Base-by-base conservation (phyloP, 2,888 invertebrate genomes). In the Laothoe populi region DNA sequence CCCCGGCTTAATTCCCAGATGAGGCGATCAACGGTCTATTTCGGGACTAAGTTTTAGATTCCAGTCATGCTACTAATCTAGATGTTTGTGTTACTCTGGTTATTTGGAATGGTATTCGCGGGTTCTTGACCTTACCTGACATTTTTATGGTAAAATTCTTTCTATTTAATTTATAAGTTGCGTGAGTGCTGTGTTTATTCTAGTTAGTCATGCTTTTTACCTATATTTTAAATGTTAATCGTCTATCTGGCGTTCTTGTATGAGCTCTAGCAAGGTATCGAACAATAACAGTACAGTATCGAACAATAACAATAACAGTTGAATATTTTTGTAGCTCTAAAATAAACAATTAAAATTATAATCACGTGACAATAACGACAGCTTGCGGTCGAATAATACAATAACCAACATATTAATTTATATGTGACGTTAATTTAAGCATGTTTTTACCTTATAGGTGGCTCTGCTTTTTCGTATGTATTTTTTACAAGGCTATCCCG, bases 1-100 rank as follows among this genome's bases (percentile, higher is more conserved):
- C 57, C 58, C 8, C 48, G 46, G 19, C 42, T 62, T 62, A 48
- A 58, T 62, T 59, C 31, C 16, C 48, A 48, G 62, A 62, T 62
- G 58, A 40, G 58, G 26, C 58, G 58, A 40, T 26, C 42, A 53
- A 53, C 13, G 24, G 24, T 62, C 62, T 62, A 62, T 62, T 62
- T 58, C 40, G 16, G 45, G 58, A 48, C 19, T 40, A 24, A 57
- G n/a, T 42, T 58, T 62, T 62, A 62, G 57, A 49, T 62, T 62
- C 62, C 60, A 61, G 26, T 31, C 42, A 19, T 23, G 53, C 49
- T 40, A 53, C 24, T 53, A 61, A 61, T 53, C 60, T 61, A 53
- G 53, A 61, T 53, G 53, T 19, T 61, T 49, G 49, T 40, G n/a
- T 40, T 23, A 23, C 26, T 49, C 49, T 53, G 53, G 31, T 19